phyloP scores from a whole-genome alignment of 2,113 vertebrate genomes.

The Casuarius casuarius region DNA sequence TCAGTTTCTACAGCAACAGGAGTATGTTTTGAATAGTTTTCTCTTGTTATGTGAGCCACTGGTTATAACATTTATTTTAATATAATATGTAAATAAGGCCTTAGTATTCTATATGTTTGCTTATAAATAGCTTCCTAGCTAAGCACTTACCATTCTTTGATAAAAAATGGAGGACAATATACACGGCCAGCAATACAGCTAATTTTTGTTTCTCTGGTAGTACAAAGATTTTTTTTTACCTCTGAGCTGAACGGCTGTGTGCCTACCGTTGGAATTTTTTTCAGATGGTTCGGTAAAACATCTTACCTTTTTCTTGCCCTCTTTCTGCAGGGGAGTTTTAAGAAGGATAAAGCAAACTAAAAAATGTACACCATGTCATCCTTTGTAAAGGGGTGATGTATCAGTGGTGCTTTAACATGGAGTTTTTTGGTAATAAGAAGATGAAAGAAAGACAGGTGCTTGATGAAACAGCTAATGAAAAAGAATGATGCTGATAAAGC shows the following conservation, averaged over 20 bases:
- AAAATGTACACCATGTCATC: neutral
- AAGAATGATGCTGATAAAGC: neutral
- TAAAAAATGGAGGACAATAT: neutral
- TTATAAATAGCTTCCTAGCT: neutral
- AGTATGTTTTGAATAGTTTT: neutral
- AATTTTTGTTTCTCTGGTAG: neutral
- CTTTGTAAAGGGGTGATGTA: neutral
- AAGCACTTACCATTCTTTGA: neutral
- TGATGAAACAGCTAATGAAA: too few species aligned
- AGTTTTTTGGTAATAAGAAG: neutral
- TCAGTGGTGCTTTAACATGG: neutral
- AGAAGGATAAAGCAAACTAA: neutral
- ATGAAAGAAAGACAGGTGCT: neutral
- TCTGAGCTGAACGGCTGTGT: neutral
- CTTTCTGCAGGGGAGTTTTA: neutral
- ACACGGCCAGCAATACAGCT: neutral
- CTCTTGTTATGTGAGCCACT: neutral
- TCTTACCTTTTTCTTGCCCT: neutral
- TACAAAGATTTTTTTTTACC: neutral
- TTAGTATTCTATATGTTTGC: neutral
- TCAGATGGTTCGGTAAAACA: neutral
- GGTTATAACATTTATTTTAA: neutral
- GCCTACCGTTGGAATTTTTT: neutral
- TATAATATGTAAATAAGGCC: neutral
- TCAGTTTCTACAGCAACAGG: conserved; percentile 17